Evolutionary conservation across 2,888 invertebrate genomes (phyloP).

Genomic region (Nephrotoma appendiculata): DNA sequence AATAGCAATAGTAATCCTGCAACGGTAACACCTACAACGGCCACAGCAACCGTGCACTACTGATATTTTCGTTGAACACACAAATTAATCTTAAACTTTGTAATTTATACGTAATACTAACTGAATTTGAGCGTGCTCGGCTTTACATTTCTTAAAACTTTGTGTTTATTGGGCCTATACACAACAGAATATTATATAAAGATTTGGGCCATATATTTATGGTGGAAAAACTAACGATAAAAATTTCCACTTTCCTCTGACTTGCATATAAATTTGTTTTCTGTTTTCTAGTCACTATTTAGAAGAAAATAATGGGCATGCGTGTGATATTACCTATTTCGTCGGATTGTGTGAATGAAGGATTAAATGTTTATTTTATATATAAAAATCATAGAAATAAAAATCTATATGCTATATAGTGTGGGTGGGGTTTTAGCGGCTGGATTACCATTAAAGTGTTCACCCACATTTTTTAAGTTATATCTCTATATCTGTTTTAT

Average conservation of each 20-base stretch:
- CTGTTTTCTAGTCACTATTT: not conserved
- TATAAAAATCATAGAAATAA: not conserved
- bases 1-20: constrained; percentile 14
- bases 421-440: not conserved
- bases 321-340: not conserved
- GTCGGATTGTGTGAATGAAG: not conserved
- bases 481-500: not conserved
- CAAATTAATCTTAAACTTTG: not conserved
- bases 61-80: constrained; percentile 24
- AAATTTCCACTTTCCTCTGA: not conserved
- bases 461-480: not conserved
- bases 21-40: not conserved
- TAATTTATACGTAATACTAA: not conserved
- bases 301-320: not conserved
- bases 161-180: not conserved
- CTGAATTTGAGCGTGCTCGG: not conserved
- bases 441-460: not conserved
- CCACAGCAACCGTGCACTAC: constrained; percentile 28
- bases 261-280: not conserved
- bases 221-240: not conserved
- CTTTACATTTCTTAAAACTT: not conserved
- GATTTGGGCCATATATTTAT: not conserved
- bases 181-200: not conserved
- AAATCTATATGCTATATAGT: not conserved
- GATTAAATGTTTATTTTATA: not conserved